Base-by-base conservation (phyloP, 2,113 vertebrate species). In the Rousettus leschenaultii region DNA sequence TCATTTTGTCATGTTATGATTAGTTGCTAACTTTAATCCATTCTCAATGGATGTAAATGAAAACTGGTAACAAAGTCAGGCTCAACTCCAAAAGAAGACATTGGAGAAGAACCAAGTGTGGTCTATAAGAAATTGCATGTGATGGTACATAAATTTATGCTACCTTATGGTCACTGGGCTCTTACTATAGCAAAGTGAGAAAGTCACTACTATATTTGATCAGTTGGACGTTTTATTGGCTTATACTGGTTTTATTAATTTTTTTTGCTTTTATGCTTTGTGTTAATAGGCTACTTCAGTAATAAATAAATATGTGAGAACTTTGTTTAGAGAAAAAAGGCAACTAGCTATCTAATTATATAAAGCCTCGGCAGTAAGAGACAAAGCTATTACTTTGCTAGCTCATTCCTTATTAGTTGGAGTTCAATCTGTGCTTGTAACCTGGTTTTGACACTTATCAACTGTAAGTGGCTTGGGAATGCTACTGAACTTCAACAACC, bases 1-100 rank as follows among this genome's bases (percentile, higher is more conserved):
- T 73, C 35, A 97, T 10, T 80, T 40, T 59, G 30, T 59, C 35
- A 35, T 89, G 26, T 57, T 85, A 92, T 35, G n/a, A 73, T 70
- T 35, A 68, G 5, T 85, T 85, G n/a, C 15, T 91, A 43, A 73
- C 21, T 96, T 83, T 33, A 78, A 45, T 68, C 14, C 7, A 48
- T 78, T 90, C 70, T 77, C 65, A 38, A 19, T 57, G 43, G 33
- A 63, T 83, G 43, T 65, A 38, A 87, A 74, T 57, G 71, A 87
- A 75, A 74, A n/a, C 21, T 6, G 2, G 11, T 57, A 82, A 59
- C n/a, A 57, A 82, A 78, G 45, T 82, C 61, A 33, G 59, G 13
- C 94, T 91, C 45, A 74, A 82, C 15, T 65, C 63, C 82, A 63
- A 55, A 24, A 92, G 48, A 73, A 82, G 59, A 33, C 35, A 45